Conservation (phyloP, 2,888 invertebrate species). For the Bedellia somnulentella region DNA sequence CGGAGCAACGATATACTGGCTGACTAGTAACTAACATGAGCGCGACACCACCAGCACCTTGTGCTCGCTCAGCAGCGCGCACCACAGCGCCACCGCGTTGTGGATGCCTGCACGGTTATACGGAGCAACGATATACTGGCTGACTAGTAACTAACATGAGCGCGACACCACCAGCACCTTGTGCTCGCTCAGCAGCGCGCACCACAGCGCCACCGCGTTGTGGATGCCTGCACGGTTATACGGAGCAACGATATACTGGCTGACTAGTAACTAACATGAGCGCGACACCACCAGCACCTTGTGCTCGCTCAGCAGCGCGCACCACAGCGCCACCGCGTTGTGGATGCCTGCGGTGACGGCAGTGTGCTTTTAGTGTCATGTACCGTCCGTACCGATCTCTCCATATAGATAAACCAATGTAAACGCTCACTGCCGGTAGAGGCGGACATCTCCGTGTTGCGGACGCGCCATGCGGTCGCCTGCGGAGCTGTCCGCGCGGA, state of each 20-base stretch:
- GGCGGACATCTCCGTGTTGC: too few relatives aligned
- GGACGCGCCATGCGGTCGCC: too few relatives aligned
- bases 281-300: conserved; percentile 94
- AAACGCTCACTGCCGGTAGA: too few relatives aligned
- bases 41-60: conserved; percentile 94
- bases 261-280: too few relatives aligned
- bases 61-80: conserved; percentile 96
- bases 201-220: conserved; percentile 89
- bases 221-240: conserved; percentile 93
- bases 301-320: conserved; percentile 96
- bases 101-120: conserved; percentile 93
- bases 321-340: conserved; percentile 89
- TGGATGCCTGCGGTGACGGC: conserved; percentile 93
- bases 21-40: too few relatives aligned
- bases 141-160: too few relatives aligned
- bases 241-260: too few relatives aligned
- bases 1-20: too few relatives aligned
- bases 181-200: conserved; percentile 96
- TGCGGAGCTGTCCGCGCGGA: conserved; percentile 8
- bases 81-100: conserved; percentile 89
- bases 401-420: too few relatives aligned
- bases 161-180: conserved; percentile 94
- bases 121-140: too few relatives aligned
- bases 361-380: too few relatives aligned
- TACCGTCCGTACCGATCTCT: too few relatives aligned